phyloP scores from a whole-genome alignment of 2,797 vertebrate genomes.

The Acipenser transmontanus region DNA sequence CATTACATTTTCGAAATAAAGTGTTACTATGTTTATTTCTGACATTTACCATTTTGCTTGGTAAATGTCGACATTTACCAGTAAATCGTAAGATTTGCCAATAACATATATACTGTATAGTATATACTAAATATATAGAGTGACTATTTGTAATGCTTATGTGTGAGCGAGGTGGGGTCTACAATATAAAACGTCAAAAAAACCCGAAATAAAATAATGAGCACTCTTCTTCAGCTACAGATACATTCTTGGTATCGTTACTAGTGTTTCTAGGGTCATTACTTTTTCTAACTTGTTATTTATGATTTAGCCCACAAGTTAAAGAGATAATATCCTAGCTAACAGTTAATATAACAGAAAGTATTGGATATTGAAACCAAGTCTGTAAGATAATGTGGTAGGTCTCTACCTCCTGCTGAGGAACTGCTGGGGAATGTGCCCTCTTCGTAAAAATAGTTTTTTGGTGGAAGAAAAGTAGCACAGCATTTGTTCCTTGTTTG shows the following conservation, averaged over 20 bases:
- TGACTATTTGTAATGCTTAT: no score
- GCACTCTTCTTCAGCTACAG: slow-evolving; percentile 3
- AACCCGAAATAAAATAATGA: no score
- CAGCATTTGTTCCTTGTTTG: slow-evolving; percentile 29
- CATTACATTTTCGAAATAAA: no score
- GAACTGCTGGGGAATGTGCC: slow-evolving; percentile 26
- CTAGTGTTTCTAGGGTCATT: slow-evolving; percentile 31
- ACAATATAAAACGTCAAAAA: no score
- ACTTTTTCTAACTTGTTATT: slow-evolving; percentile 62
- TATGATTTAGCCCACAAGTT: slow-evolving; percentile 40
- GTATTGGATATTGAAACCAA: slow-evolving; percentile 66
- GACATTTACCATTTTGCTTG: no score
- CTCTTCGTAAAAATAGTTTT: slow-evolving; percentile 48
- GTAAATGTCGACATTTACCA: no score
- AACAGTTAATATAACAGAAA: slow-evolving; percentile 42
- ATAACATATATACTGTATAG: no score
- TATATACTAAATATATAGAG: no score
- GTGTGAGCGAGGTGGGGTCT: no score
- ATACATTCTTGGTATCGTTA: slow-evolving; percentile 21
- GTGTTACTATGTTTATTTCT: no score
- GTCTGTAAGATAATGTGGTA: slow-evolving; percentile 48
- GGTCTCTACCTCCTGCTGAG: slow-evolving; percentile 37
- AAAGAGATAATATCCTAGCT: slow-evolving; percentile 46
- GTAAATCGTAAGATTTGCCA: no score
- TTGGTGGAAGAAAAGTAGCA: slow-evolving; percentile 39